Evolutionary conservation across 2,888 invertebrate species (phyloP).

Genomic region (Drosophila cracens): DNA sequence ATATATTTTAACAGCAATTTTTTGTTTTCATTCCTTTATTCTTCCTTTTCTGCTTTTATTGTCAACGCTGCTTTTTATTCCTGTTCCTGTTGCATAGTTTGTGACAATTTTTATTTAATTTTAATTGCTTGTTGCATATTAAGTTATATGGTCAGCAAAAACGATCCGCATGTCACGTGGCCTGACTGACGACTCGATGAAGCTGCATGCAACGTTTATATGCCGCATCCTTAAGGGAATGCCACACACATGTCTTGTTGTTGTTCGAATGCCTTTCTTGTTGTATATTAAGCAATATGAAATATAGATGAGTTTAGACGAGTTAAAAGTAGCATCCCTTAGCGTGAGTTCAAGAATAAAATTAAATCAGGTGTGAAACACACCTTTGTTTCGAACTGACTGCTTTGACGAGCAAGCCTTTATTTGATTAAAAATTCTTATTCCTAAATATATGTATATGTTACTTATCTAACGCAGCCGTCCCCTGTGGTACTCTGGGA

Average conservation of each 20-base stretch:
- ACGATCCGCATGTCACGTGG: constrained; percentile 30
- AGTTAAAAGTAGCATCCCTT: neutral
- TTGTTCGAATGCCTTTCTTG: neutral
- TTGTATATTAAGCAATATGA: neutral
- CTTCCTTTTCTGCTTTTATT: constrained; percentile 23
- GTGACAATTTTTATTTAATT: constrained; percentile 75
- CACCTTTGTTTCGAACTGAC: neutral
- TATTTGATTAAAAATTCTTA: neutral
- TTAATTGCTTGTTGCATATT: constrained; percentile 76
- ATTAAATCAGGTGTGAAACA: neutral
- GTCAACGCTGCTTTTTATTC: constrained; percentile 45
- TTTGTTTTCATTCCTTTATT: constrained; percentile 29
- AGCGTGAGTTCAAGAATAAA: neutral
- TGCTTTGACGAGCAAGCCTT: neutral
- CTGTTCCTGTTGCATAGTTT: constrained; percentile 52
- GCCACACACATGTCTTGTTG: neutral
- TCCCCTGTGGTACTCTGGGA: neutral
- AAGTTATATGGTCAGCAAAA: constrained; percentile 70
- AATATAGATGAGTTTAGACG: neutral
- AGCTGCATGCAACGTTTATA: neutral
- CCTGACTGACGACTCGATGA: constrained; percentile 21
- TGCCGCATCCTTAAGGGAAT: neutral
- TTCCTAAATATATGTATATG: neutral
- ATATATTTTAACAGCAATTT: constrained; percentile 57
- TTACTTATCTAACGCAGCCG: too few relatives aligned